Evolutionary conservation across 2,797 vertebrate species (phyloP), one percentile per base, ranked within the genome.

Genomic region (Urophycis tenuis): DNA sequence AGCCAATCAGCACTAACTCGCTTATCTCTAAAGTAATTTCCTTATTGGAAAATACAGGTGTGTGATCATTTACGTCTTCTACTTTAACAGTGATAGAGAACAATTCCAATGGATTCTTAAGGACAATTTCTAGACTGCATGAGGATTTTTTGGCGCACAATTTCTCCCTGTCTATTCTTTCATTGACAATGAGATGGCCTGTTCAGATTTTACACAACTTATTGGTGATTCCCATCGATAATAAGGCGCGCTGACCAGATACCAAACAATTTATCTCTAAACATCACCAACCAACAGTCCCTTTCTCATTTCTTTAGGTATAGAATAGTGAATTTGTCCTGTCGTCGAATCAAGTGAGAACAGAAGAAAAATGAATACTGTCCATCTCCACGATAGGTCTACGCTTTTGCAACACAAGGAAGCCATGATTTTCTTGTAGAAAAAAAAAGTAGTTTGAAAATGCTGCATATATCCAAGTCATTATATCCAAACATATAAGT

Each of bases 231-330:
- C 1, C 88, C 92, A 15, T 92, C 92, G 60, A 93, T 89, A 80
- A 93, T 91, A 36, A 96, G 92, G 3, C 90, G 90, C 78, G 94
- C 60, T 90, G 90, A 71, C 95, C 94, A 1, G 75, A 86, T 25
- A 90, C 89, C 86, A 96, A 88, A 84, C 90, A 91, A 84, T 85
- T 88, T 17, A 92, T 85, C 80, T 94, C 94, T 90, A 97, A 79
- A 96, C 88, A 79, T 96, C 94, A 67, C 95, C 95, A 79, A 96
- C 92, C 29, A 91, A 36, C 29, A 93, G 89, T 2, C 94, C 94
- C 81, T 88, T 92, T 80, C 92, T 93, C 90, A 94, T 91, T 78
- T 96, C 95, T 87, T 96, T 95, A 71, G 92, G 93, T 79, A 96
- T 90, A 36, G 94, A 93, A 92, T 96, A 96, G 77, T 92, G 93